These are phyloP conservation scores for Mercenaria mercenaria DNA, from an alignment of 1,140 invertebrate genomes.

Conservation along the genomic window DNA sequence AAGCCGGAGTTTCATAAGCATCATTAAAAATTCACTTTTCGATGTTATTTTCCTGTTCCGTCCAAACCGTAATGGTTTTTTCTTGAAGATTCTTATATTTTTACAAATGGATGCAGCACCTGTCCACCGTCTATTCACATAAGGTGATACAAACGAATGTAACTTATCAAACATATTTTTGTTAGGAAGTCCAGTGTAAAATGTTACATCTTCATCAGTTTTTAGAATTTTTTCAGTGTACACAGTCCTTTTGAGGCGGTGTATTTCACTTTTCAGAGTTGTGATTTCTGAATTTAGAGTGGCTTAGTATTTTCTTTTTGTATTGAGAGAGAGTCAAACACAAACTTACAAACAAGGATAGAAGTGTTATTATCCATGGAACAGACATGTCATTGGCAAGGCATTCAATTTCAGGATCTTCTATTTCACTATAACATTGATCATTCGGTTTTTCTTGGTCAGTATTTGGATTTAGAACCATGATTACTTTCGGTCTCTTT, in stretches of 20 bases:
- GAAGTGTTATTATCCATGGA: neutral
- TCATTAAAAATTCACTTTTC: slow-evolving; percentile 53
- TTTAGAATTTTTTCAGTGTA: slow-evolving; percentile 32
- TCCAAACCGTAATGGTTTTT: neutral
- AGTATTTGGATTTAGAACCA: neutral
- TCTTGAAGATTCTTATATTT: neutral
- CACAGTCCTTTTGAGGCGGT: neutral
- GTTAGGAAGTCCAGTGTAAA: neutral
- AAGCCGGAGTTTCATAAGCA: slow-evolving; percentile 39
- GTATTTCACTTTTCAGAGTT: neutral
- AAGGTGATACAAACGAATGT: neutral
- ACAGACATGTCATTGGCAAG: neutral
- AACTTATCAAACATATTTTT: slow-evolving; percentile 24
- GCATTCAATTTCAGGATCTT: neutral
- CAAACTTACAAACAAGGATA: neutral
- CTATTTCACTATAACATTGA: neutral
- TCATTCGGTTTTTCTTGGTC: too few species aligned
- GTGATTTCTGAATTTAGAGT: neutral
- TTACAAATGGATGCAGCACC: neutral
- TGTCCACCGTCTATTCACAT: slow-evolving; percentile 38
- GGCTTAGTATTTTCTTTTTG: neutral
- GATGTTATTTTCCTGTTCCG: slow-evolving; percentile 40
- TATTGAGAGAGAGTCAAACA: neutral
- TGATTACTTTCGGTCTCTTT: neutral
- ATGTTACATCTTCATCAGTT: slow-evolving; percentile 2